Conservation (phyloP, 2,888 invertebrate genomes). For the Tinea trinotella region DNA sequence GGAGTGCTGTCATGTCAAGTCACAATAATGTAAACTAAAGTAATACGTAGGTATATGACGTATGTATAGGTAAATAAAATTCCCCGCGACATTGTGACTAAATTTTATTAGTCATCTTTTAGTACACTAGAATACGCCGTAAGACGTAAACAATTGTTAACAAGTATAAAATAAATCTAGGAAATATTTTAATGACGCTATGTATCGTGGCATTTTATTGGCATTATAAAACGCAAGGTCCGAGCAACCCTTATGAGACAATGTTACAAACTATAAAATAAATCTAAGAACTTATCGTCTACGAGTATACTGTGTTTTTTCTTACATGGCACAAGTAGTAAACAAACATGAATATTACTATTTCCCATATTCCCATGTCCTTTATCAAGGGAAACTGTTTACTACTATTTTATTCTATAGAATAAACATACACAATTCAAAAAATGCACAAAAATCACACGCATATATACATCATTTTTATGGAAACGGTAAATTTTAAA, state of each 20-base stretch:
- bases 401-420: too few species aligned
- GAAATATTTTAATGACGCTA: conserved; percentile 64
- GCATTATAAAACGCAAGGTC: conserved; percentile 49
- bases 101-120: background rate
- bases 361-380: too few species aligned
- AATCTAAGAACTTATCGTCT: conserved; percentile 68
- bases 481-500: too few species aligned
- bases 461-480: conserved; percentile 27
- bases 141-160: conserved; percentile 14
- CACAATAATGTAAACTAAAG: too few species aligned
- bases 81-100: background rate
- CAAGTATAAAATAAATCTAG: conserved; percentile 52
- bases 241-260: conserved; percentile 51
- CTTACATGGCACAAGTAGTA: too few species aligned
- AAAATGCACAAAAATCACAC: too few species aligned
- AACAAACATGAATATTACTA: too few species aligned
- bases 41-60: too few species aligned
- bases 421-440: too few species aligned
- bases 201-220: conserved; percentile 63
- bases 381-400: too few species aligned
- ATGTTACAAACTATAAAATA: conserved; percentile 64
- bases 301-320: too few species aligned
- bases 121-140: background rate
- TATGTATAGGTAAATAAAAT: background rate
- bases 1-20: too few species aligned